These are phyloP conservation scores for Ricordea florida DNA, from an alignment of 92 coral and sea anemone genomes.

Conservation along the genomic window DNA sequence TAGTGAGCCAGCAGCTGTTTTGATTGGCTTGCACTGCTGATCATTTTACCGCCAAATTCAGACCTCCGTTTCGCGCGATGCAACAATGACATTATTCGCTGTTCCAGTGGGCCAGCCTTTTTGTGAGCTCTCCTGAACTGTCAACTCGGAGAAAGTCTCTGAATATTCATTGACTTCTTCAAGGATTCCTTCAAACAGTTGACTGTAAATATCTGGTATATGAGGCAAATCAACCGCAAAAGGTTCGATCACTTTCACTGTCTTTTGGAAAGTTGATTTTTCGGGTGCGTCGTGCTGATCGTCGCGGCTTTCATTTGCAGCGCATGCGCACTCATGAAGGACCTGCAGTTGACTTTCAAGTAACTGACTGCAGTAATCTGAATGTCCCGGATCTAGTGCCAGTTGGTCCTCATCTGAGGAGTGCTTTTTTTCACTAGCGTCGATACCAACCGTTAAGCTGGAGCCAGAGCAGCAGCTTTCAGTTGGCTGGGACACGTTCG, in stretches of 20 bases:
- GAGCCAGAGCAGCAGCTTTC: not conserved
- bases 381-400: not conserved
- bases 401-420: not conserved
- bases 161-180: conserved; percentile 31
- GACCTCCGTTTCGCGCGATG: conserved; percentile 17
- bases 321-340: conserved; percentile 1
- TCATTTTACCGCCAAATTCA: not conserved
- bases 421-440: not conserved
- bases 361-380: not conserved
- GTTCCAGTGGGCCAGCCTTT: conserved; percentile 17
- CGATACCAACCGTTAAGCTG: not conserved
- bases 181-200: conserved; percentile 24
- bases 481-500: not conserved
- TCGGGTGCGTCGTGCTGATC: not conserved
- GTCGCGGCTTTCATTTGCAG: not conserved
- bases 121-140: not conserved
- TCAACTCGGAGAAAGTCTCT: conserved; percentile 4
- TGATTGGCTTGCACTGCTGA: too few species aligned
- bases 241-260: not conserved
- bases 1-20: too few species aligned
- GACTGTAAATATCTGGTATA: conserved; percentile 33
- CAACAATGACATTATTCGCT: not conserved
- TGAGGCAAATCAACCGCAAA: not conserved
- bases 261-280: not conserved
- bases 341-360: not conserved